These are phyloP conservation scores for Pyrochroa serraticornis DNA, from an alignment of 2,888 invertebrate genomes.

Conservation along the genomic window DNA sequence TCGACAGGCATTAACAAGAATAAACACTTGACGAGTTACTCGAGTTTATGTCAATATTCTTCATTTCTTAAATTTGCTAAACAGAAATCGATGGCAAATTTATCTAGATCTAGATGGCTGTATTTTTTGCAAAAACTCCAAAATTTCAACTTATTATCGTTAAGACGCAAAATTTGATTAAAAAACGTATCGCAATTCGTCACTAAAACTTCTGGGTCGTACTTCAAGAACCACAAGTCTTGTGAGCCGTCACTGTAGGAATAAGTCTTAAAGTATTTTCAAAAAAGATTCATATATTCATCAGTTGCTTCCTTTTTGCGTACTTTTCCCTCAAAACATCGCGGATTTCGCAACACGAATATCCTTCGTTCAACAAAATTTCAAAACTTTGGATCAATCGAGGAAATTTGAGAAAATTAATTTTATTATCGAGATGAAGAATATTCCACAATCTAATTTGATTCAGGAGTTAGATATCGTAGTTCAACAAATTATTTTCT, in stretches of 20 bases:
- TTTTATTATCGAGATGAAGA: not conserved
- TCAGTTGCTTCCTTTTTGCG: not conserved
- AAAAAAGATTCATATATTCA: slow-evolving; percentile 30
- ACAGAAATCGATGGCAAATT: not conserved
- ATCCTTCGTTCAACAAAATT: not conserved
- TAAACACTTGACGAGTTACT: not conserved
- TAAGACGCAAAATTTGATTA: too few relatives aligned
- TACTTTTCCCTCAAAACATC: not conserved
- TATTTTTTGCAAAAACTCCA: not conserved
- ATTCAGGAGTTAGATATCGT: not conserved
- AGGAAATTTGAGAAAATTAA: not conserved
- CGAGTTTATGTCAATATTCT: too few relatives aligned
- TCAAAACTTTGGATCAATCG: not conserved
- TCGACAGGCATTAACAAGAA: not conserved
- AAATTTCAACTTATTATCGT: not conserved
- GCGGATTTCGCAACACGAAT: too few relatives aligned
- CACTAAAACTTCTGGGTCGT: not conserved
- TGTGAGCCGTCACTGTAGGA: not conserved
- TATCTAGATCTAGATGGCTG: not conserved
- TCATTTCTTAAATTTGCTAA: not conserved
- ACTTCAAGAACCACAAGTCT: not conserved
- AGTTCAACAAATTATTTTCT: not conserved
- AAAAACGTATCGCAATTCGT: too few relatives aligned
- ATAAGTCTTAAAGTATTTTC: not conserved
- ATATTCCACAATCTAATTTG: not conserved